These are phyloP conservation scores for Hydroisotoma schaefferi DNA, from an alignment of 2,888 invertebrate species.

Conservation along the genomic window DNA sequence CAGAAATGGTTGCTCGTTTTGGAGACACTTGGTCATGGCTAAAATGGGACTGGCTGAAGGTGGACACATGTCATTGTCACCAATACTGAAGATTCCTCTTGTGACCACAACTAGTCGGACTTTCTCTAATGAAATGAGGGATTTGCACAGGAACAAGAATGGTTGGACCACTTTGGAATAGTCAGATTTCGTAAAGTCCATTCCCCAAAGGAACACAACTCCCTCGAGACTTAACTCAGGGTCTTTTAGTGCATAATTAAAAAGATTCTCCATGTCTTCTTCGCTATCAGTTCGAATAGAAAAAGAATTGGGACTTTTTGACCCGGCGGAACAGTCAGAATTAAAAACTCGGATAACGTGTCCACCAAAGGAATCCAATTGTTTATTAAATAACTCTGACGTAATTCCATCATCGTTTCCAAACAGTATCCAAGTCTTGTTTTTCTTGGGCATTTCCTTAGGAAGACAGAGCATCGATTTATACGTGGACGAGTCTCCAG, in stretches of 20 bases:
- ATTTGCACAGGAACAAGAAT: slow-evolving; percentile 20
- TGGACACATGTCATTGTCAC: slow-evolving; percentile 11
- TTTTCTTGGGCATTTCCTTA: not conserved
- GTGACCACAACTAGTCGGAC: slow-evolving; percentile 23
- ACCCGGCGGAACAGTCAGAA: slow-evolving; percentile 9
- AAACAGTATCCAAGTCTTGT: slow-evolving; percentile 21
- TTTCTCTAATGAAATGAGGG: slow-evolving; percentile 7
- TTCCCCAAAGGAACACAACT: slow-evolving; percentile 27
- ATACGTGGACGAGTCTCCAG: not conserved
- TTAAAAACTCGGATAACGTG: slow-evolving; percentile 12
- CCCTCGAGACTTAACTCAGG: slow-evolving; percentile 17
- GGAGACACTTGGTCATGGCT: slow-evolving; percentile 23
- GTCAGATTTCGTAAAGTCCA: slow-evolving; percentile 11
- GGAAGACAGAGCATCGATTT: not conserved
- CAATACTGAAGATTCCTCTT: slow-evolving; percentile 9
- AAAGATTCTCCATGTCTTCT: slow-evolving; percentile 20
- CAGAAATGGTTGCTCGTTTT: slow-evolving; percentile 25
- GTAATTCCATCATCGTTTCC: slow-evolving; percentile 8
- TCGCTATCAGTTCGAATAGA: slow-evolving; percentile 11
- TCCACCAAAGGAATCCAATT: slow-evolving; percentile 3
- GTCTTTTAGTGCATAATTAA: not conserved
- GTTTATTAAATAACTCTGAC: slow-evolving; percentile 14
- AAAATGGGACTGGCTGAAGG: slow-evolving; percentile 14
- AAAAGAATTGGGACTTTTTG: slow-evolving; percentile 9
- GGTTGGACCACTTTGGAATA: slow-evolving; percentile 19